Base-by-base conservation (phyloP, 2,113 vertebrate genomes). In the Oenanthe oenanthe region DNA sequence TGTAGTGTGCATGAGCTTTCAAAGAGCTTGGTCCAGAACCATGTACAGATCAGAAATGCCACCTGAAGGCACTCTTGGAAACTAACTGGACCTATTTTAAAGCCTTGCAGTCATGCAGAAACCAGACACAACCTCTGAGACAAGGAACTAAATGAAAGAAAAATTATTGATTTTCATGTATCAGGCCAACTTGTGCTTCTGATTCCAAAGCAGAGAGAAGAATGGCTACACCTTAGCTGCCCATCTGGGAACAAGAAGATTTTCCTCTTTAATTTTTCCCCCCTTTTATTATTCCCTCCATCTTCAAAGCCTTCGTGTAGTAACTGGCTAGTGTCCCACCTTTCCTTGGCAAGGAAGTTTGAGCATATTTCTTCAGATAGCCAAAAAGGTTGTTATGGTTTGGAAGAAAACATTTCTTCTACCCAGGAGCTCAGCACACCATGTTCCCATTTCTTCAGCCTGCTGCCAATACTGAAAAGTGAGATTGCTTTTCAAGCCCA, bases 231-330 rank as follows among this genome's bases (percentile, higher is more conserved):
- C 43, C 78, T 92, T 75, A 88, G 51, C 60, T 85, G 60, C 31
- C 43, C 81, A 74, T 90, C 28, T 83, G 51, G 34, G 47, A 95
- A 85, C 47, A 94, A 67, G 77, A 92, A 78, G 32, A 67, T 88
- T 93, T 92, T 94, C 75, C 47, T 88, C 48, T 90, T 79, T 34
- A 56, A 42, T 65, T 80, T 45, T 22, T 17, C 1, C 1, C 3
- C 17, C 28, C 20, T 81, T 95, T 95, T 90, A 56, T 90, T 92
- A 84, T 92, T 93, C 60, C 63, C 82, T 94, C 78, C 79, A 56
- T 95, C 89, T 96, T 97, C 93, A 96, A 96, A 97, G 82, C 43
- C 56, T 93, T 89, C 56, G 51, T 96, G 92, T 93, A 97, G 89
- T 93, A 94, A 90, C 94, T 96, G 95, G 94, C 93, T 89, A 88